phyloP scores from a whole-genome alignment of 1,140 invertebrate species.

The Lucilia sericata region DNA sequence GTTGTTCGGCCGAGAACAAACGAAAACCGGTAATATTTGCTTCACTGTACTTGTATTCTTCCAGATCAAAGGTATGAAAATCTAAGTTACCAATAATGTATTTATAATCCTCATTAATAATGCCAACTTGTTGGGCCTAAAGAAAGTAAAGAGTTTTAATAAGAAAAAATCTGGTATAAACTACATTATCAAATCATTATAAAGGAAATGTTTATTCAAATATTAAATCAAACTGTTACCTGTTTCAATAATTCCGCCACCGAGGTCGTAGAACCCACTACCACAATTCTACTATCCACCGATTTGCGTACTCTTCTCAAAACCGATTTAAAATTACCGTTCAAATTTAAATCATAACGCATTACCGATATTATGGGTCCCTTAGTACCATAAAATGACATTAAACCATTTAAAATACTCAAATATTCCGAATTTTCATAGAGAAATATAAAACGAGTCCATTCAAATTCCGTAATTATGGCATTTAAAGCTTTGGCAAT shows the following conservation, averaged over 20 bases:
- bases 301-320: constrained; percentile 71
- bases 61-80: constrained; percentile 82
- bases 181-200: no score
- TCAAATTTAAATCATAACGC: constrained; percentile 70
- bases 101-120: constrained; percentile 81
- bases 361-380: constrained; percentile 72
- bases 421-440: constrained; percentile 80
- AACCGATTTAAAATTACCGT: constrained; percentile 67
- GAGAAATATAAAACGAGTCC: constrained; percentile 88
- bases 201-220: no score
- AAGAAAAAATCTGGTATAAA: no score
- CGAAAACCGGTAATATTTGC: constrained; percentile 85
- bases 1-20: constrained; percentile 74
- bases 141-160: no score
- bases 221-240: constrained; percentile 51
- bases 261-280: constrained; percentile 79
- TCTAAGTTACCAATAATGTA: constrained; percentile 86
- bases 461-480: constrained; percentile 80
- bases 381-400: constrained; percentile 76
- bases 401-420: constrained; percentile 79
- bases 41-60: constrained; percentile 84
- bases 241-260: constrained; percentile 76
- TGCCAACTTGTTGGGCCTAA: constrained; percentile 83
- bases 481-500: constrained; percentile 81
- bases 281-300: constrained; percentile 79